Percentiles rank a stretch among this genome's conserved stretches.
Conservation (phyloP, 2,888 invertebrate genomes). For the Eubasilissa splendida region DNA sequence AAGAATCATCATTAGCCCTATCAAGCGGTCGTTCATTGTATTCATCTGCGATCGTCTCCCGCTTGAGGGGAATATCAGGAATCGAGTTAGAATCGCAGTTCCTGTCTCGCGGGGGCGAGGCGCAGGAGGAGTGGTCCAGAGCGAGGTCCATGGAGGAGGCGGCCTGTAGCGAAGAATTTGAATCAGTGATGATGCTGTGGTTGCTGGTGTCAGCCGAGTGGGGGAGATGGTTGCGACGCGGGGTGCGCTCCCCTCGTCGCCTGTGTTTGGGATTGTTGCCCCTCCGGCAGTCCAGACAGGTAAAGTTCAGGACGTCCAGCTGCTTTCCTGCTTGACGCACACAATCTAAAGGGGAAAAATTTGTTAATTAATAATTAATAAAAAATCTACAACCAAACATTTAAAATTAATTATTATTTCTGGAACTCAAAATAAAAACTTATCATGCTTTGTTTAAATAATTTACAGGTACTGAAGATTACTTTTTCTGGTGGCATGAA, state of each 20-base stretch:
- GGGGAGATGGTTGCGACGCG: constrained; percentile 55
- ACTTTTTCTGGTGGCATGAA: too few relatives aligned
- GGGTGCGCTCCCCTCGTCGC: constrained; percentile 58
- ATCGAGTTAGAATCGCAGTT: constrained; percentile 42
- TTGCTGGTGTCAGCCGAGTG: constrained; percentile 47
- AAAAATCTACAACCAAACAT: too few relatives aligned
- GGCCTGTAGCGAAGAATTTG: constrained; percentile 42
- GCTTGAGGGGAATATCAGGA: constrained; percentile 25
- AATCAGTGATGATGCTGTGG: constrained; percentile 42
- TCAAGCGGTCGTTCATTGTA: neutral
- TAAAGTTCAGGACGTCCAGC: constrained; percentile 71
- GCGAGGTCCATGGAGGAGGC: constrained; percentile 26
- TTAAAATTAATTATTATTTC: too few relatives aligned
- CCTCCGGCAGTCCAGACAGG: constrained; percentile 71
- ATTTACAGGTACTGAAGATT: too few relatives aligned
- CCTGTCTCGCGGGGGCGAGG: constrained; percentile 6
- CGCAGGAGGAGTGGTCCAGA: constrained; percentile 32
- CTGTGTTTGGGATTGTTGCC: constrained; percentile 62
- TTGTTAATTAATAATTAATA: too few relatives aligned
- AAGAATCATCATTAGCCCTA: constrained; percentile 23
- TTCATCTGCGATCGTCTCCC: neutral
- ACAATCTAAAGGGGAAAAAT: constrained; percentile 65
- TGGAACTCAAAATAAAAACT: too few relatives aligned
- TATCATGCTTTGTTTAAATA: too few relatives aligned
- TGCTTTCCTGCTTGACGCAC: constrained; percentile 67